phyloP scores from a whole-genome alignment of 2,113 vertebrate species.

The Loxodonta africana region DNA sequence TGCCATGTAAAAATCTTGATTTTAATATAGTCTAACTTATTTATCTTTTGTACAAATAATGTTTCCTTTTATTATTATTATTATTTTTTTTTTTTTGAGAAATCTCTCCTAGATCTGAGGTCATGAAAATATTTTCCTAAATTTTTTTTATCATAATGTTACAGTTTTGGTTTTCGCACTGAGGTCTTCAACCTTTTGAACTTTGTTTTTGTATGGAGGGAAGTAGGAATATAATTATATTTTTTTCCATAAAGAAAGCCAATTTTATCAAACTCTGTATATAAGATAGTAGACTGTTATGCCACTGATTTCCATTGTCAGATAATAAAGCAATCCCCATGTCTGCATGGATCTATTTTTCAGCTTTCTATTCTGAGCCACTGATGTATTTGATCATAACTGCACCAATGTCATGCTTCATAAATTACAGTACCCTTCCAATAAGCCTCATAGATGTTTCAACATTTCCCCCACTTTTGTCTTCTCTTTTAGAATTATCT shows the following conservation, averaged over 20 bases:
- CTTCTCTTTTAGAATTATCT: slow-evolving; percentile 45
- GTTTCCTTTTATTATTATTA: not conserved
- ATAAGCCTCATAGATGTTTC: not conserved
- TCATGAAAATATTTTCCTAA: not conserved
- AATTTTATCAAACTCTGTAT: not conserved
- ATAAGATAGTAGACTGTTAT: not conserved
- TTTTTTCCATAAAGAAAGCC: slow-evolving; percentile 30
- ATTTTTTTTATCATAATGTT: not conserved
- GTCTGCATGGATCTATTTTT: not conserved
- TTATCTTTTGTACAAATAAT: not conserved
- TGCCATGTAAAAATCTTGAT: not conserved
- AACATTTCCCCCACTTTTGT: not conserved
- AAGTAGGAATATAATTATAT: not conserved
- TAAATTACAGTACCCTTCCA: not conserved
- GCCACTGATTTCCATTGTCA: not conserved
- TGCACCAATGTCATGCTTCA: not conserved
- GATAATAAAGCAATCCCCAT: not conserved
- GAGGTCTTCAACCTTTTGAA: not conserved
- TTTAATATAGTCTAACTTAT: slow-evolving; percentile 48
- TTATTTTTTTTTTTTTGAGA: slow-evolving; percentile 11
- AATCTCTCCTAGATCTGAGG: not conserved
- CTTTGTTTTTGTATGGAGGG: not conserved
- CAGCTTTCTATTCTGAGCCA: not conserved
- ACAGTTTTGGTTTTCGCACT: not conserved
- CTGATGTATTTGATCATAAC: not conserved